phyloP scores from a whole-genome alignment of 2,888 invertebrate genomes.

The Achlya flavicornis region DNA sequence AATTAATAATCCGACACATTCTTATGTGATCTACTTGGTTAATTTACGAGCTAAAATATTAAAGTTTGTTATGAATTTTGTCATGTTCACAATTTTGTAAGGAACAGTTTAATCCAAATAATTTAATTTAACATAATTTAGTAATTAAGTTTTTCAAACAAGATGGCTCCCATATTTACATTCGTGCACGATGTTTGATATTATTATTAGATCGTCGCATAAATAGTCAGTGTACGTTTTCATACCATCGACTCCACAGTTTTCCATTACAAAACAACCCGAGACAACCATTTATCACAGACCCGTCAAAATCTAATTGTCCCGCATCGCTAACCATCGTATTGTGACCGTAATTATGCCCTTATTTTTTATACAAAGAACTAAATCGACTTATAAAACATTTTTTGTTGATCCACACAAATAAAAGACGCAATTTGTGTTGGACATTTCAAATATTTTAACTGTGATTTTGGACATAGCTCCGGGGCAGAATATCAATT shows the following conservation, averaged over 20 bases:
- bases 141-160: too few relatives aligned
- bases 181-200: too few relatives aligned
- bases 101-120: too few relatives aligned
- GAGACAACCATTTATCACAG: constrained; percentile 78
- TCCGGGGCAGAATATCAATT: constrained; percentile 16
- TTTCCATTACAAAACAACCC: constrained; percentile 54
- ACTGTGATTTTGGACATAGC: constrained; percentile 43
- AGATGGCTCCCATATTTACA: too few relatives aligned
- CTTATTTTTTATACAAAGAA: constrained; percentile 72
- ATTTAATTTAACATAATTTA: too few relatives aligned
- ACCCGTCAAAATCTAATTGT: constrained; percentile 83
- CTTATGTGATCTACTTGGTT: neutral
- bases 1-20: neutral
- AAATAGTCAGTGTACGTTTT: neutral
- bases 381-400: constrained; percentile 66
- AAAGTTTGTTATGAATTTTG: too few relatives aligned
- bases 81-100: too few relatives aligned
- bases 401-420: constrained; percentile 61
- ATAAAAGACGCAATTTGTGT: constrained; percentile 61
- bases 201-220: neutral
- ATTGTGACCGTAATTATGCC: constrained; percentile 81
- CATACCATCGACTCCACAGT: constrained; percentile 49
- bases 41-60: too few relatives aligned
- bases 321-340: constrained; percentile 77
- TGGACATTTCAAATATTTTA: constrained; percentile 71